phyloP scores from a whole-genome alignment of 2,888 invertebrate genomes.

The Desoria tigrina region DNA sequence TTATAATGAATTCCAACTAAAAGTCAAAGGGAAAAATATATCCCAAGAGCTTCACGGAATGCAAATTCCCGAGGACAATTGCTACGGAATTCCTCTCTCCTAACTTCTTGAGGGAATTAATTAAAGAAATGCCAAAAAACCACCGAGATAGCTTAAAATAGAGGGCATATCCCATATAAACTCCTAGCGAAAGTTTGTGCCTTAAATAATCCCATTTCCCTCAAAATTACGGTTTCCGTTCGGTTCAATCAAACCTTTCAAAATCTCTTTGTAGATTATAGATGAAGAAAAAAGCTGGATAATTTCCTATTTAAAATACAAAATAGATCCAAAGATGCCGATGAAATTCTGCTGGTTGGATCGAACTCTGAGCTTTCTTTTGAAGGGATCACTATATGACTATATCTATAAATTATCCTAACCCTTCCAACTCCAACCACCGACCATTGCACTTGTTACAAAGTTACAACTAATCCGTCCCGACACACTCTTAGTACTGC shows the following conservation, averaged over 20 bases:
- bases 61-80: neutral
- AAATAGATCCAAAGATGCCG: slow-evolving; percentile 1
- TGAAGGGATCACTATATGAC: too few species aligned
- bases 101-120: slow-evolving; percentile 15
- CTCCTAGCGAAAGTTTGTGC: neutral
- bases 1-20: neutral
- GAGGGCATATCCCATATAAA: neutral
- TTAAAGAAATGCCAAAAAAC: slow-evolving; percentile 25
- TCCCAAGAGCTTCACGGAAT: too few species aligned
- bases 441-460: slow-evolving; percentile 7
- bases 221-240: too few species aligned
- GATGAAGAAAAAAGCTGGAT: neutral
- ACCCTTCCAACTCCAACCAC: neutral
- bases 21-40: too few species aligned
- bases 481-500: neutral
- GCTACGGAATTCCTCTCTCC: too few species aligned
- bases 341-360: slow-evolving; percentile 4
- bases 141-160: neutral
- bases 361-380: too few species aligned
- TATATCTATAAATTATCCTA: too few species aligned
- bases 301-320: slow-evolving; percentile 3
- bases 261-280: neutral
- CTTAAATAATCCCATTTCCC: too few species aligned
- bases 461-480: neutral
- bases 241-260: neutral